A percentile compares a stretch with the other conserved stretches of the same genome.
These are phyloP conservation scores for Autographa gamma DNA, from an alignment of 2,888 invertebrate species.

Conservation along the genomic window DNA sequence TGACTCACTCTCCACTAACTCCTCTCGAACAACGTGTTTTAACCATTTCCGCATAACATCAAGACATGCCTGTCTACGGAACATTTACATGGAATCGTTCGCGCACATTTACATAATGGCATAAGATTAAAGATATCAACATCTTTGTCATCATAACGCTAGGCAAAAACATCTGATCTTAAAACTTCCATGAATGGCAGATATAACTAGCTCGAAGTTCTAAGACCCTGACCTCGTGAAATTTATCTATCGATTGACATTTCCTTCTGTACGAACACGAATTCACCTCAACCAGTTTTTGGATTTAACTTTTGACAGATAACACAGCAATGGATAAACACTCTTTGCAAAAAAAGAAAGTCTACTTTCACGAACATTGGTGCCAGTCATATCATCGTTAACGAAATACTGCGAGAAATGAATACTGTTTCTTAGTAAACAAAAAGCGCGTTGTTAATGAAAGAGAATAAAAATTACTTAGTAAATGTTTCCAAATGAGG, in stretches of 20 bases:
- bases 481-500: conserved; percentile 28
- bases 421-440: conserved; percentile 49
- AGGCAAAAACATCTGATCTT: no score
- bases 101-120: conserved; percentile 9
- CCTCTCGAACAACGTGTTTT: conserved; percentile 45
- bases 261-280: conserved; percentile 7
- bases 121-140: neutral
- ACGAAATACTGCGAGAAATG: conserved; percentile 58
- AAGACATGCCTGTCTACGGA: conserved; percentile 26
- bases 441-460: conserved; percentile 26
- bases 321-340: conserved; percentile 67
- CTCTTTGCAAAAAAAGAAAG: conserved; percentile 77
- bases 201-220: neutral
- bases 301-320: conserved; percentile 60
- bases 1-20: conserved; percentile 60
- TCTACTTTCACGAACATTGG: conserved; percentile 74
- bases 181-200: neutral
- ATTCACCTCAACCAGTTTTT: conserved; percentile 20
- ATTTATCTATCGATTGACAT: neutral
- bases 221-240: neutral
- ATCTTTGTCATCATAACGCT: neutral
- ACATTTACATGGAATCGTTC: neutral
- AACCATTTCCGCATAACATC: conserved; percentile 50
- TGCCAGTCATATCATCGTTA: conserved; percentile 63
- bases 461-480: conserved; percentile 31